A percentile compares a stretch with the other conserved stretches of the same genome.
Conservation (phyloP, 1,140 invertebrate genomes). For the Eubasilissa regina region DNA sequence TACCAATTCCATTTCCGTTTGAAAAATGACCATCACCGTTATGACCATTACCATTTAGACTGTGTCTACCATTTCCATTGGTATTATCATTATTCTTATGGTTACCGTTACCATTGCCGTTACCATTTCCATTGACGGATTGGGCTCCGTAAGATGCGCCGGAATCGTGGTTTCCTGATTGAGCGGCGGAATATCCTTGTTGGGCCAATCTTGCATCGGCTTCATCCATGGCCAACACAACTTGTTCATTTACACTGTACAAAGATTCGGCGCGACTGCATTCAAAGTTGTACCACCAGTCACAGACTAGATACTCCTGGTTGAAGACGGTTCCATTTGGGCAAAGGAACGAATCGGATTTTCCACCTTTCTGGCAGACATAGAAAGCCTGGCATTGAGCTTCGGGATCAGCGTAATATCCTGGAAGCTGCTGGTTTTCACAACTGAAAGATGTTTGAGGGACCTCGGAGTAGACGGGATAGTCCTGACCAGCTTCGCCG, state of each 20-base stretch:
- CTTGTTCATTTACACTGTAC: constrained; percentile 56
- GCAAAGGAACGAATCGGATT: constrained; percentile 72
- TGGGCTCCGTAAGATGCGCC: constrained; percentile 48
- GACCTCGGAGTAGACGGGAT: constrained; percentile 75
- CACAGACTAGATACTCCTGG: constrained; percentile 72
- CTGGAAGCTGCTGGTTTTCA: constrained; percentile 67
- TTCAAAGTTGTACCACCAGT: constrained; percentile 75
- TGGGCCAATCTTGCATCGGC: constrained; percentile 50
- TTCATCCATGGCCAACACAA: constrained; percentile 54
- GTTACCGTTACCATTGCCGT: constrained; percentile 46
- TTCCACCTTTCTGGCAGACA: constrained; percentile 70
- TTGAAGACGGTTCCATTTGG: constrained; percentile 77
- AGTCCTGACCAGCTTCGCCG: constrained; percentile 71
- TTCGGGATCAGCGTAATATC: constrained; percentile 73
- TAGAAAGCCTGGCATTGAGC: constrained; percentile 73
- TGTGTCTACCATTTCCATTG: constrained; percentile 38
- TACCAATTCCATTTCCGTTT: constrained; percentile 32
- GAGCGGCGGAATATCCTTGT: constrained; percentile 1
- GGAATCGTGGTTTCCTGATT: not conserved
- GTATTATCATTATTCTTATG: constrained; percentile 46
- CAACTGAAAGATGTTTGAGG: constrained; percentile 75
- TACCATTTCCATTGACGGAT: constrained; percentile 40
- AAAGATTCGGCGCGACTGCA: constrained; percentile 64
- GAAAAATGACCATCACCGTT: not conserved
- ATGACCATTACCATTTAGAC: constrained; percentile 32